Conservation (phyloP, 2,113 vertebrate species). For the Ictidomys tridecemlineatus region DNA sequence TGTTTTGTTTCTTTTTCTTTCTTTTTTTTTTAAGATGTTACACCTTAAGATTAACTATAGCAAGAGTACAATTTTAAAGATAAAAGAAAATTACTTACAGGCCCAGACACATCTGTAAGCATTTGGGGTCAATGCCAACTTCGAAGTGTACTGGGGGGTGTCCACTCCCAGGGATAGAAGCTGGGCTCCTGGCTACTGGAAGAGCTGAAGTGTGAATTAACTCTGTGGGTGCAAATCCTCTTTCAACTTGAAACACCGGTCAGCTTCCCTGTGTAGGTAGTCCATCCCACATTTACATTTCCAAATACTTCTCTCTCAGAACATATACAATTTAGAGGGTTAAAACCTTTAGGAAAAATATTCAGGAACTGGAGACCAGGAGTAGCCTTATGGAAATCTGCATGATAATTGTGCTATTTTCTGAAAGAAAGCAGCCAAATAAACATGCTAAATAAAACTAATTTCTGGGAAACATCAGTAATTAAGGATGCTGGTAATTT, state of each 20-base stretch:
- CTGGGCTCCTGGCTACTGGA: neutral
- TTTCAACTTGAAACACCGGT: neutral
- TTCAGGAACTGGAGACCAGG: neutral
- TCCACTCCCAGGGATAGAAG: neutral
- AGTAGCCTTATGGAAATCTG: neutral
- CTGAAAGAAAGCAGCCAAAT: neutral
- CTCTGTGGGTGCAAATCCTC: neutral
- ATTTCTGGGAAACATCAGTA: neutral
- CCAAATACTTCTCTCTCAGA: neutral
- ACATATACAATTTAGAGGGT: neutral
- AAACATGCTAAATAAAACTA: neutral
- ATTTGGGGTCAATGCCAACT: conserved; percentile 8
- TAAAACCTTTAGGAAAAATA: neutral
- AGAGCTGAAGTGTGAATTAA: conserved; percentile 53
- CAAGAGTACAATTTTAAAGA: conserved; percentile 57
- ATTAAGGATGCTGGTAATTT: neutral
- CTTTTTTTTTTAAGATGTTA: neutral
- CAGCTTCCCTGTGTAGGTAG: neutral
- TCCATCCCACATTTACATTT: neutral
- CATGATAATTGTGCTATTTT: neutral
- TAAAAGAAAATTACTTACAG: conserved; percentile 69
- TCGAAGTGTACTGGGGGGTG: neutral
- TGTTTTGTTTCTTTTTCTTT: neutral
- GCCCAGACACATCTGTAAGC: conserved; percentile 37
- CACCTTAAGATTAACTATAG: conserved; percentile 62